These are phyloP conservation scores for Eolophus roseicapilla DNA, from an alignment of 2,113 vertebrate species.

Conservation along the genomic window DNA sequence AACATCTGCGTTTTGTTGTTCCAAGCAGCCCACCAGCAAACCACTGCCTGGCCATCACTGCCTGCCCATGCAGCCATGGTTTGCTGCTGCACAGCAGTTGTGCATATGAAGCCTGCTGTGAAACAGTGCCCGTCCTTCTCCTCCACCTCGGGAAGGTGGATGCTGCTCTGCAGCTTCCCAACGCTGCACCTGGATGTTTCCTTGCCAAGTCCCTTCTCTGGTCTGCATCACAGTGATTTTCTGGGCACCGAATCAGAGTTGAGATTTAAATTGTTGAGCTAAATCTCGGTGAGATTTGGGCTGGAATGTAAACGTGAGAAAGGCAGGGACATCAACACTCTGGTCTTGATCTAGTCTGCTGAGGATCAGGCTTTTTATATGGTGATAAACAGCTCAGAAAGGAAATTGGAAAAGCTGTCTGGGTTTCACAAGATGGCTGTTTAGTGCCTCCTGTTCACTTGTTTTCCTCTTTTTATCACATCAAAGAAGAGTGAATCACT, in stretches of 20 bases:
- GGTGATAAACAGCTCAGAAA: conserved; percentile 55
- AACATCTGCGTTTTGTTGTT: neutral
- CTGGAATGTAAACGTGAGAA: neutral
- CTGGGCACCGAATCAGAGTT: neutral
- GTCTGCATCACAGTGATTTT: neutral
- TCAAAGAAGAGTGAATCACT: conserved; percentile 47
- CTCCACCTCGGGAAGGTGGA: neutral
- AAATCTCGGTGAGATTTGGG: neutral
- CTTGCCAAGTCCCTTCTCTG: neutral
- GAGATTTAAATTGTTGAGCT: conserved; percentile 9
- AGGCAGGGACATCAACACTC: neutral
- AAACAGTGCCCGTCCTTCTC: neutral
- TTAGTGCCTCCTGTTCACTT: conserved; percentile 57
- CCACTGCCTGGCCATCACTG: neutral
- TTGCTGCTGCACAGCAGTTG: neutral
- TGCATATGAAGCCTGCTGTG: neutral
- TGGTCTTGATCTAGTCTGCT: neutral
- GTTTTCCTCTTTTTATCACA: conserved; percentile 55
- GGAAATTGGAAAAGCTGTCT: conserved; percentile 36
- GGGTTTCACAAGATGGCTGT: conserved; percentile 61
- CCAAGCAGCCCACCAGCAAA: neutral
- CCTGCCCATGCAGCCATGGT: neutral
- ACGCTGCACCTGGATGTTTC: neutral
- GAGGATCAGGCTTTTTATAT: conserved; percentile 33
- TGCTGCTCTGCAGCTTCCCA: neutral